Base-by-base conservation (phyloP, 1,140 invertebrate species). In the Dendrolimus kikuchii region DNA sequence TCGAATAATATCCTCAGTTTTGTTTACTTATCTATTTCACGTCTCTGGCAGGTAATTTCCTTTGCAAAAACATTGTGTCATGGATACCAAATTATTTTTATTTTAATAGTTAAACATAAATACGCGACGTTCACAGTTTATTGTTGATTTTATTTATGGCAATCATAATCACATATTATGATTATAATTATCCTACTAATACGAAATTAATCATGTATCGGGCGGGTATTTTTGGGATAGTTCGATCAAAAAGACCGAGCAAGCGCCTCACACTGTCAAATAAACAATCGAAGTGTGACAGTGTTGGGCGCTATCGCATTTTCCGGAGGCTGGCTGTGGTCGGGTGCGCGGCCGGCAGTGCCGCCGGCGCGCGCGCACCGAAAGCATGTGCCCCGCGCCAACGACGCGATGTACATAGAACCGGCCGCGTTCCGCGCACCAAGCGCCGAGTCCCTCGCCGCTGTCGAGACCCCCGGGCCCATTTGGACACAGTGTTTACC, bases 401-500 rank as follows among this genome's bases (percentile, higher is more conserved):
- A 59, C 74, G 58, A 55, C 60, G 77, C 77, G 66, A 86, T 84
- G 82, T 86, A 86, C 68, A 86, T 86, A 81, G 81, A 86, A 72
- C 82, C 82, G 62, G 77, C 81, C 74, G 82, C 79, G 71, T 82
- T 86, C 49, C 80, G 80, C 74, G 82, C 80, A 53, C 74, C 76
- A 49, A 84, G 81, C 81, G 77, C 79, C 62, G 81, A 86, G 51
- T 81, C 80, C 55, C 78, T 86, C 69, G 73, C 77, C 47, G 68
- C 55, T 49, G 58, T 63, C 62, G 67, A 71, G 5, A 7, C 58
- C 44, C 51, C 68, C 40, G 37, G 67, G 49, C 59, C 72, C 43
- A 60, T 82, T 46, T 88, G 86, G 86, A 87, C 81, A 69, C 83
- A 88, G 79, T 87, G 84, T 76, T 82, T 87, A 78, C 81, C 79